These are phyloP conservation scores for Campylomormyrus numenius DNA, from an alignment of 2,113 vertebrate genomes.

Conservation along the genomic window DNA sequence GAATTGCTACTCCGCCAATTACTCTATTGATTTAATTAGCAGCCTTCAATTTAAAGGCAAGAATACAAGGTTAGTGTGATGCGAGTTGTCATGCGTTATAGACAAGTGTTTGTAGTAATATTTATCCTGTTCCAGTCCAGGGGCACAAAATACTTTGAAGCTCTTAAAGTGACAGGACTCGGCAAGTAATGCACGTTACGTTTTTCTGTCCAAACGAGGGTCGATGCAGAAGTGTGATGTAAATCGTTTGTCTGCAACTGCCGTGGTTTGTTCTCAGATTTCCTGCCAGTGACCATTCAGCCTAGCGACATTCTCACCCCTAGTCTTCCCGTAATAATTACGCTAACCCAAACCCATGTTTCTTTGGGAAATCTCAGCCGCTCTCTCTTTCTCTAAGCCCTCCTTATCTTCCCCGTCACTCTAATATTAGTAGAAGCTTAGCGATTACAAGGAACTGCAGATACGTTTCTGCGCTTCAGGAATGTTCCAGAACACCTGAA, in stretches of 20 bases:
- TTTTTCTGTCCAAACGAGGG: background rate
- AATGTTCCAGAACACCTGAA: background rate
- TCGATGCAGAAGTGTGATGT: conserved; percentile 5
- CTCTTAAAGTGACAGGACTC: background rate
- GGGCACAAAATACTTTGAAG: background rate
- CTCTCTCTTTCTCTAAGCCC: conserved; percentile 14
- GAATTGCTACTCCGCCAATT: conserved; percentile 74
- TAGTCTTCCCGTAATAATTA: conserved; percentile 25
- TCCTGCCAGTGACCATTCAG: conserved; percentile 18
- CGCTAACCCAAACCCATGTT: conserved; percentile 29
- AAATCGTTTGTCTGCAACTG: conserved; percentile 21
- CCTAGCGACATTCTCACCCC: conserved; percentile 4
- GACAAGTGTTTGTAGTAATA: conserved; percentile 32
- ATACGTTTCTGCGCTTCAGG: background rate
- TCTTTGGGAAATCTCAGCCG: background rate
- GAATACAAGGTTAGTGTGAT: conserved; percentile 68
- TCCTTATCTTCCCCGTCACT: background rate
- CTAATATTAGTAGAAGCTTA: background rate
- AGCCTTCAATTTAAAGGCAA: conserved; percentile 75
- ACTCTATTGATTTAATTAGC: conserved; percentile 88
- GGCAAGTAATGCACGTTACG: too few relatives aligned
- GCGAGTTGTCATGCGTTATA: conserved; percentile 52
- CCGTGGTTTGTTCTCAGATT: conserved; percentile 16
- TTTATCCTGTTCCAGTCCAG: background rate
- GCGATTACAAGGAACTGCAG: background rate